phyloP scores from a whole-genome alignment of 2,113 vertebrate species.

The Aspidoscelis tigris region DNA sequence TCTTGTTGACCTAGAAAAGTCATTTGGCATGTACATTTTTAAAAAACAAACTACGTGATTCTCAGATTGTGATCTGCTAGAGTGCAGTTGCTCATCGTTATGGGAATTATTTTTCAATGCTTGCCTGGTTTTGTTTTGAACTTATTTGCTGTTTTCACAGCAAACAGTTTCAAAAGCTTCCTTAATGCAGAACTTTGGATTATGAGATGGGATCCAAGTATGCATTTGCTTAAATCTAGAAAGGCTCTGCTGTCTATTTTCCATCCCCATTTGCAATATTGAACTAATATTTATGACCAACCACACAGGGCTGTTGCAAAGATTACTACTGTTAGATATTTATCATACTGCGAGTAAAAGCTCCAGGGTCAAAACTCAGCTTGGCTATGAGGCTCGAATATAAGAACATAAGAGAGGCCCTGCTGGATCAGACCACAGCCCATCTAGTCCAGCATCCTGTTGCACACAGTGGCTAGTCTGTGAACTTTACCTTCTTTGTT shows the following conservation, averaged over 20 bases:
- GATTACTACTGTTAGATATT: background rate
- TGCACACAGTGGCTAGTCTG: no score
- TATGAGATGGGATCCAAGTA: background rate
- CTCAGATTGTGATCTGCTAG: background rate
- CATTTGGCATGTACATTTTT: background rate
- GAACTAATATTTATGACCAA: background rate
- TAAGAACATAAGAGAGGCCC: no score
- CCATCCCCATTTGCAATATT: background rate
- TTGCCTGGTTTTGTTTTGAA: background rate
- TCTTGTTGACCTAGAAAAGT: constrained; percentile 17
- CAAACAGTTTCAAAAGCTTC: background rate
- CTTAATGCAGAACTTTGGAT: background rate
- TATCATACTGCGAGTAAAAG: no score
- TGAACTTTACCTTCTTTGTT: no score
- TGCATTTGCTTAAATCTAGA: background rate
- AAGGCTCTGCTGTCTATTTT: background rate
- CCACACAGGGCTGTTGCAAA: background rate
- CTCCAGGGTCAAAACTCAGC: no score
- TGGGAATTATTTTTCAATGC: background rate
- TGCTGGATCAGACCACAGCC: no score
- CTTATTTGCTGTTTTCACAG: background rate
- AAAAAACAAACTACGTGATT: background rate
- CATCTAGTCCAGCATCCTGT: no score
- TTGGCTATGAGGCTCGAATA: no score
- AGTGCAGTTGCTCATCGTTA: background rate